phyloP scores from a whole-genome alignment of 1,140 invertebrate species.

The Grapholita molesta region DNA sequence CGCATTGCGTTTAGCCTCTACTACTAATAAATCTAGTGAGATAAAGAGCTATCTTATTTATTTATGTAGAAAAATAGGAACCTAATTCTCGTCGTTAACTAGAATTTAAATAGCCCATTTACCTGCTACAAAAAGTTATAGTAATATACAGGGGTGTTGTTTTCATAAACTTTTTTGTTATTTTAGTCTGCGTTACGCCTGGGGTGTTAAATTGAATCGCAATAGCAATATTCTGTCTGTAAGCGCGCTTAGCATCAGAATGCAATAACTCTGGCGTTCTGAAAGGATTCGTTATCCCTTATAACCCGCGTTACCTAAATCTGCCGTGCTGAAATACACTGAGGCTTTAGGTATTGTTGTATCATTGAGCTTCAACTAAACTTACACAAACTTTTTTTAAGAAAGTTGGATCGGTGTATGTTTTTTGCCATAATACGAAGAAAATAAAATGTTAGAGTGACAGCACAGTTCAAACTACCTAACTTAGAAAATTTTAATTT shows the following conservation, averaged over 20 bases:
- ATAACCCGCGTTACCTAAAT: slow-evolving; percentile 14
- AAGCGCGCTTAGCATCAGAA: slow-evolving; percentile 17
- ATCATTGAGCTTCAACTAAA: slow-evolving; percentile 4
- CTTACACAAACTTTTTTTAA: not conserved
- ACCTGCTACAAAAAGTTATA: not conserved
- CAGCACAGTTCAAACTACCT: no score
- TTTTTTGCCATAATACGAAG: no score
- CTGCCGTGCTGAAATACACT: slow-evolving; percentile 10
- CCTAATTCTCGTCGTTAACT: not conserved
- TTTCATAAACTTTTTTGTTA: not conserved
- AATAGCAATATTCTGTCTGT: slow-evolving; percentile 5
- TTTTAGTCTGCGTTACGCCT: not conserved
- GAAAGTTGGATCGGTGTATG: no score
- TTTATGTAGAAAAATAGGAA: not conserved
- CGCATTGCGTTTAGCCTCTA: slow-evolving; percentile 28
- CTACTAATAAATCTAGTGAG: slow-evolving; percentile 18
- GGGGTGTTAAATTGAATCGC: not conserved
- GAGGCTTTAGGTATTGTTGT: not conserved
- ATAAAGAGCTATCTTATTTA: slow-evolving; percentile 19
- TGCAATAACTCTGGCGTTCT: slow-evolving; percentile 11
- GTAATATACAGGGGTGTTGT: not conserved
- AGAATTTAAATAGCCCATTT: not conserved
- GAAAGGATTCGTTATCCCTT: slow-evolving; percentile 17
- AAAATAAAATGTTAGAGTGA: no score
- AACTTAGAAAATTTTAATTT: no score